These are phyloP conservation scores for Listronotus bonariensis DNA, from an alignment of 1,140 invertebrate species.

Conservation along the genomic window DNA sequence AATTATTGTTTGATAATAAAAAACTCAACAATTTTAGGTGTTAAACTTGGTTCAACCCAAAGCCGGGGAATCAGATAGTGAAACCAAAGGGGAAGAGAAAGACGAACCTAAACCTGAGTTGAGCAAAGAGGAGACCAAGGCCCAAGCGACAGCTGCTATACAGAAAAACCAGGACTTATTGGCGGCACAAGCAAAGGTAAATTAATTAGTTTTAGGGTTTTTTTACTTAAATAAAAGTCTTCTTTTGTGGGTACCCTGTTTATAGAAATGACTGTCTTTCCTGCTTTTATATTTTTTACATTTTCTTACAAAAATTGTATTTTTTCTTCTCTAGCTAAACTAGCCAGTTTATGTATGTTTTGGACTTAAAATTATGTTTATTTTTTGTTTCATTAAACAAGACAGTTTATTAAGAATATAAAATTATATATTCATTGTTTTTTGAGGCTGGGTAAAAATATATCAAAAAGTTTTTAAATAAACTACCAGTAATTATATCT, in stretches of 20 bases:
- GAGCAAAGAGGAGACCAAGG: constrained; percentile 50
- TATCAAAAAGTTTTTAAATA: too few species aligned
- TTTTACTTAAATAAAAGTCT: background rate
- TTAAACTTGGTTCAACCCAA: constrained; percentile 60
- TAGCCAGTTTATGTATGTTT: too few species aligned
- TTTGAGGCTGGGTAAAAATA: too few species aligned
- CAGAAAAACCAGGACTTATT: constrained; percentile 68
- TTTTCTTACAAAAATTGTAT: background rate
- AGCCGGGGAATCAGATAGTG: constrained; percentile 57
- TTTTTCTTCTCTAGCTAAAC: too few species aligned
- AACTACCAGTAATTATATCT: too few species aligned
- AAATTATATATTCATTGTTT: too few species aligned
- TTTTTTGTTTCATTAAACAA: too few species aligned
- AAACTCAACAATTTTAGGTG: constrained; percentile 28
- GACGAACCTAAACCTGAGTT: constrained; percentile 26
- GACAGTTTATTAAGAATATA: too few species aligned
- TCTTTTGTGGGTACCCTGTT: background rate
- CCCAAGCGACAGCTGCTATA: constrained; percentile 62
- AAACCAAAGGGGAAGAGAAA: constrained; percentile 49
- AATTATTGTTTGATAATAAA: too few species aligned
- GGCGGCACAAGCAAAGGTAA: constrained; percentile 63
- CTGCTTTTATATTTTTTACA: background rate
- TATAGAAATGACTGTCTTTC: background rate
- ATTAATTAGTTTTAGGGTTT: background rate
- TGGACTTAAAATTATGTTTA: too few species aligned